These are phyloP conservation scores for Drosophila lowei DNA, from an alignment of 1,140 invertebrate genomes.

Conservation along the genomic window DNA sequence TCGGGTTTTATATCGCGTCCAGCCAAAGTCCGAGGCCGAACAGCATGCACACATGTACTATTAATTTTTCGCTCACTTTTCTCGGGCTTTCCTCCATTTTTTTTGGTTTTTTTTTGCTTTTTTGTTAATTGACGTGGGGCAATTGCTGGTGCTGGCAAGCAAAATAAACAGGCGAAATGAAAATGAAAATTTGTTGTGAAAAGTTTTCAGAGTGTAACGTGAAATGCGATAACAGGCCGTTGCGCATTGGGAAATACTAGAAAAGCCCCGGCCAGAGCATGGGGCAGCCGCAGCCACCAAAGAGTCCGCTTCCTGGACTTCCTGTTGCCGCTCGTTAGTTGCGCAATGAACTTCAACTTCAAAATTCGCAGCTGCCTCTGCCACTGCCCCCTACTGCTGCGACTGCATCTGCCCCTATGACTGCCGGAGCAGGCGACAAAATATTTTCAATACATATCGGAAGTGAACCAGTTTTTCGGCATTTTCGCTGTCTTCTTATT, in stretches of 20 bases:
- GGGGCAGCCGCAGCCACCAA: constrained; percentile 18
- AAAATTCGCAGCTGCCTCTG: constrained; percentile 19
- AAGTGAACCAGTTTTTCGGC: constrained; percentile 63
- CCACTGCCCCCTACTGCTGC: neutral
- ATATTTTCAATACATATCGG: constrained; percentile 57
- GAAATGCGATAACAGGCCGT: constrained; percentile 72
- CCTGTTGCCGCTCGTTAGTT: constrained; percentile 56
- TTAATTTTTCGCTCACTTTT: constrained; percentile 61
- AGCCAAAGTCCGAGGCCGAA: constrained; percentile 27
- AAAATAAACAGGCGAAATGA: constrained; percentile 41
- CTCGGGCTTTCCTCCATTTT: constrained; percentile 23
- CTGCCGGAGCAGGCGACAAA: constrained; percentile 36
- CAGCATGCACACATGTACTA: constrained; percentile 24
- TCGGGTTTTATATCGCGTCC: constrained; percentile 17
- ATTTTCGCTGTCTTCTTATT: constrained; percentile 39
- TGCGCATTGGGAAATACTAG: constrained; percentile 65
- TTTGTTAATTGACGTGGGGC: constrained; percentile 71
- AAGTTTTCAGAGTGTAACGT: constrained; percentile 77
- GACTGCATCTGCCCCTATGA: neutral
- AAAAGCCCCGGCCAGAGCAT: constrained; percentile 36
- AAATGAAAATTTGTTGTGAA: constrained; percentile 46
- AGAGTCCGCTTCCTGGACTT: constrained; percentile 65
- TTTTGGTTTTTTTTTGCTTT: constrained; percentile 17
- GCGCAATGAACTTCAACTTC: constrained; percentile 69
- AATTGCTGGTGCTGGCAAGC: constrained; percentile 40